Evolutionary conservation across 2,888 invertebrate species (phyloP), one percentile per base, ranked within the genome.

Genomic region (Apamea crenata): DNA sequence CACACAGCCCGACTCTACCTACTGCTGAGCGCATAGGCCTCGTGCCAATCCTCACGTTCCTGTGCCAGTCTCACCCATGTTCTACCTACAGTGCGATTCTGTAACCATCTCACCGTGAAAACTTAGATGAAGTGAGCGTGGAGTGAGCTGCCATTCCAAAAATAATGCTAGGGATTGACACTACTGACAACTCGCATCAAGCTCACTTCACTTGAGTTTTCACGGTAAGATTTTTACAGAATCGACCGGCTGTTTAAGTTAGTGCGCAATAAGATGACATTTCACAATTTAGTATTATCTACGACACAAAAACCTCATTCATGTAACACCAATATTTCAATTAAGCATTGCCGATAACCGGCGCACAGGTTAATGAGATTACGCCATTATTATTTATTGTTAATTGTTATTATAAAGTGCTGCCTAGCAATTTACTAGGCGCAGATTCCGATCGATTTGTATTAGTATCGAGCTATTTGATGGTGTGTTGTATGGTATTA

Each of bases 331-430:
- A 83, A 83, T 85, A 89, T 81, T 84, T 87, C 84, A 88, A 89
- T 90, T 89, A 82, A 78, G 29, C 47, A 36, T 50, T n/a, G 71
- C 50, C 47, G 70, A 87, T 85, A 86, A 67, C 80, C 68, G 40
- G 66, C 80, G 63, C 80, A 61, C 74, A 86, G 82, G 87, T 90
- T 92, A 92, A 92, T 91, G 91, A 91, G 90, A 89, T 91, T 83
- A 89, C 85, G 67, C 84, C 21, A 81, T 74, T 86, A 90, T 91
- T 88, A 91, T 92, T 92, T 91, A 92, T 91, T 89, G 90, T 91
- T 91, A 90, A 92, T 92, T 91, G 89, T 91, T 83, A 88, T 85
- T 90, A 88, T 89, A 89, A 89, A 90, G 87, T 87, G 87, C 86
- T 70, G 88, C 79, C 80, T 86, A 86, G 87, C 89, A 90, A 92